phyloP scores from a whole-genome alignment of 1,140 invertebrate genomes.

The Oryzaephilus surinamensis region DNA sequence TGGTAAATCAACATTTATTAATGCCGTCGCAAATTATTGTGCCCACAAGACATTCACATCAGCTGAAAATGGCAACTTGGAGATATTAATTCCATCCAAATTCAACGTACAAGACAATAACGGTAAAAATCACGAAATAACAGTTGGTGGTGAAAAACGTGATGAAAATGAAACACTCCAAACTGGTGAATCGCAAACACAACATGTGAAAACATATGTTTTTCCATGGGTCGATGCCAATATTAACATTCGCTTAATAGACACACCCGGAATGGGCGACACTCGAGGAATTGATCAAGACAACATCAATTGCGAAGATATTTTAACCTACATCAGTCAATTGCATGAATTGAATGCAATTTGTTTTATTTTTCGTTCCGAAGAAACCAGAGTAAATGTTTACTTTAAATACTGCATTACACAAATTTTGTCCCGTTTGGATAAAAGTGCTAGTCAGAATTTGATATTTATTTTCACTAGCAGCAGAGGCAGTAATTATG shows the following conservation, averaged over 20 bases:
- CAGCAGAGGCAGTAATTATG: constrained; percentile 23
- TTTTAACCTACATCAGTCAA: constrained; percentile 23
- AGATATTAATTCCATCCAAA: constrained; percentile 23
- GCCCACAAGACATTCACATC: constrained; percentile 19
- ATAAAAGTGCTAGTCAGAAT: constrained; percentile 26
- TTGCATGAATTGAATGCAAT: constrained; percentile 27
- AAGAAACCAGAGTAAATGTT: constrained; percentile 18
- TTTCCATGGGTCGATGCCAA: constrained; percentile 21
- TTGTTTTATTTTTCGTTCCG: constrained; percentile 25
- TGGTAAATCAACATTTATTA: constrained; percentile 34
- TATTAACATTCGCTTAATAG: constrained; percentile 23
- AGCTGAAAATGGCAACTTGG: constrained; percentile 16
- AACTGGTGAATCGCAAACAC: constrained; percentile 26
- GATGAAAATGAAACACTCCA: constrained; percentile 26
- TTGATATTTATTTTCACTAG: constrained; percentile 30
- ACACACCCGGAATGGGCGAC: constrained; percentile 29
- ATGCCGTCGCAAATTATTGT: constrained; percentile 30
- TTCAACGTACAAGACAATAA: constrained; percentile 21
- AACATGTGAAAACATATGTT: constrained; percentile 27
- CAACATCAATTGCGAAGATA: constrained; percentile 27
- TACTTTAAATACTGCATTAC: constrained; percentile 28
- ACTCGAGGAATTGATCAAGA: constrained; percentile 25
- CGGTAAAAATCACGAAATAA: constrained; percentile 14
- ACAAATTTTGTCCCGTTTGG: constrained; percentile 26
- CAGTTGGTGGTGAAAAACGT: constrained; percentile 8